Evolutionary conservation across 2,888 invertebrate species (phyloP), one percentile per base, ranked within the genome.

Genomic region (Antitype chi): DNA sequence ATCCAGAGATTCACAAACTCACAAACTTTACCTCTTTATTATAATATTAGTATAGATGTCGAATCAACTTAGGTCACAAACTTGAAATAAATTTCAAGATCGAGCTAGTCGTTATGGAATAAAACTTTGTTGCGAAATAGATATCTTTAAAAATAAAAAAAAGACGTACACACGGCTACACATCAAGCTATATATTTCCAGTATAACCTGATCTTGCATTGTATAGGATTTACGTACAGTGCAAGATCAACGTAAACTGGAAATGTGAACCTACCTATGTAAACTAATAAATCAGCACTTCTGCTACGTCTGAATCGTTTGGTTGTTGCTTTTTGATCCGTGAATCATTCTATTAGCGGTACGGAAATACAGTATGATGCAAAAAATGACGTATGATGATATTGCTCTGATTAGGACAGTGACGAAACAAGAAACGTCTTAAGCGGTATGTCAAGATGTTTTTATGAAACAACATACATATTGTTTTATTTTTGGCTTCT

Each of bases 381-480:
- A 75, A 78, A 82, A 81, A 80, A 79, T 87, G 76, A 88, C 84
- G 84, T 84, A 57, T 87, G 76, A 79, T 87, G 85, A 85, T 84
- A 83, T 85, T 87, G 83, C 79, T 81, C 83, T 78, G 81, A 84
- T 86, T 87, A 89, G 86, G 86, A 86, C 85, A 87, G 86, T 89
- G 82, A 74, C 81, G 76, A 85, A 85, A 83, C 76, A 73, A 75
- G 70, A 74, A 67, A 81, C 86, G 83, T 85, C 85, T 84, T 68
- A 72, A 78, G 53, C 68, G 25, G 47, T 64, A 17, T 71, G 49
- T 53, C 60, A 43, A 74, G 75, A 72, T 73, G 60, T 59, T 73
- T 83, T 75, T 82, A 71, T 57, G 53, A 64, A 57, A 66, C 49
- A 38, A 78, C 32, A 32, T 53, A 59, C 28, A 17, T 9, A 38